phyloP scores from a whole-genome alignment of 2,113 vertebrate species.

The Isichthys henryi region DNA sequence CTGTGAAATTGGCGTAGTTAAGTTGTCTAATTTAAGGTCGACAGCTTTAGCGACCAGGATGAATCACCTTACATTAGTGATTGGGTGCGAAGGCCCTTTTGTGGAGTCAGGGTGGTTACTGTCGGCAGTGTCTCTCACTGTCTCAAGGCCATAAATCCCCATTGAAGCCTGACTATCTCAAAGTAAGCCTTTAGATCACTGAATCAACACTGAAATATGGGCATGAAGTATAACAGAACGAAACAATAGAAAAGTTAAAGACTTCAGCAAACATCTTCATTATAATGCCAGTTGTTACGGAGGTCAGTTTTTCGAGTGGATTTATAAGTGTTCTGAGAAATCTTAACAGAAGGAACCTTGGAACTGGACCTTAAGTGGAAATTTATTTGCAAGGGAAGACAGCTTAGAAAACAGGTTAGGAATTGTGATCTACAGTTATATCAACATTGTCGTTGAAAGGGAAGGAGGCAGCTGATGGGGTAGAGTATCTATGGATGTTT shows the following conservation, averaged over 20 bases:
- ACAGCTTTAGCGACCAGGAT: not conserved
- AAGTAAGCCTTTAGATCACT: not conserved
- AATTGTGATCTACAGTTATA: not conserved
- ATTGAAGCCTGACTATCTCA: not conserved
- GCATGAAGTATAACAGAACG: not conserved
- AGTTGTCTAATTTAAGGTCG: not conserved
- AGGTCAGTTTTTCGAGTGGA: not conserved
- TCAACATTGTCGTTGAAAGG: not conserved
- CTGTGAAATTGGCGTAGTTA: not conserved
- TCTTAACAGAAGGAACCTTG: not conserved
- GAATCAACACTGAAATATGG: not conserved
- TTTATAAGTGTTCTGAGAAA: not conserved
- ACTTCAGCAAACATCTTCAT: not conserved
- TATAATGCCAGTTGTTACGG: not conserved
- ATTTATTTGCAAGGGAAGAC: not conserved
- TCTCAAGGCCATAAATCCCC: not conserved
- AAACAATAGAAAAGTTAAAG: not conserved
- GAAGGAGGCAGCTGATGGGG: not conserved
- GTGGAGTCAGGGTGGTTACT: not conserved
- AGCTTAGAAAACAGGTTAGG: not conserved
- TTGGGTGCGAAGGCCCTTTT: not conserved
- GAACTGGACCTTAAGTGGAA: not conserved
- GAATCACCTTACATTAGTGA: not conserved
- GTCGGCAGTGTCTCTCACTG: not conserved
- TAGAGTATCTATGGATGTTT: not conserved